A percentile compares a stretch with the other conserved stretches of the same genome.
phyloP scores from a whole-genome alignment of 2,113 vertebrate species.

The Ictidomys tridecemlineatus region DNA sequence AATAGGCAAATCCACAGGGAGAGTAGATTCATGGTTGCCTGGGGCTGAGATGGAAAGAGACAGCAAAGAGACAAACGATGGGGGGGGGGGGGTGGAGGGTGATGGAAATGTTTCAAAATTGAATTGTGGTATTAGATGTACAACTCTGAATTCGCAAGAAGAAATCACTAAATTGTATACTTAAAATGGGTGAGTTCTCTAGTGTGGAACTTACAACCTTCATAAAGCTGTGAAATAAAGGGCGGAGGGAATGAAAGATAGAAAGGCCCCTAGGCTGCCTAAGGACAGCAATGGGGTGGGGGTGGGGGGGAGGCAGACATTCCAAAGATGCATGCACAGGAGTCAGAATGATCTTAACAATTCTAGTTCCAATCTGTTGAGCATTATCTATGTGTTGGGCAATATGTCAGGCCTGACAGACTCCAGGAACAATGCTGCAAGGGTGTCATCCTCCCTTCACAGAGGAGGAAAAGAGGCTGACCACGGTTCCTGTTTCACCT shows the following conservation, averaged over 20 bases:
- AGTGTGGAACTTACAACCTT: background rate
- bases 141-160: background rate
- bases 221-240: background rate
- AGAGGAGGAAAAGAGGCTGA: background rate
- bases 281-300: background rate
- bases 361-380: fast-evolving
- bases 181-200: background rate
- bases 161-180: background rate
- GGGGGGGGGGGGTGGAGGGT: no score
- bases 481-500: background rate
- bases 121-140: fast-evolving
- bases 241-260: background rate
- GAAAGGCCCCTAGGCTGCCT: background rate
- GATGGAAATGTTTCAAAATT: background rate
- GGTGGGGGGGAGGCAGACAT: background rate
- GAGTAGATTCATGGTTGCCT: fast-evolving
- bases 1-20: background rate
- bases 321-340: background rate
- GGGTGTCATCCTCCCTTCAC: background rate
- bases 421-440: no score
- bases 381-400: background rate
- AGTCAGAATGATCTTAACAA: background rate
- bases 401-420: no score
- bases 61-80: background rate
- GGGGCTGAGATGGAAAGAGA: background rate